Percentiles rank a stretch among this genome's conserved stretches.
phyloP scores from a whole-genome alignment of 2,888 invertebrate genomes.

The Seladonia tumulorum region DNA sequence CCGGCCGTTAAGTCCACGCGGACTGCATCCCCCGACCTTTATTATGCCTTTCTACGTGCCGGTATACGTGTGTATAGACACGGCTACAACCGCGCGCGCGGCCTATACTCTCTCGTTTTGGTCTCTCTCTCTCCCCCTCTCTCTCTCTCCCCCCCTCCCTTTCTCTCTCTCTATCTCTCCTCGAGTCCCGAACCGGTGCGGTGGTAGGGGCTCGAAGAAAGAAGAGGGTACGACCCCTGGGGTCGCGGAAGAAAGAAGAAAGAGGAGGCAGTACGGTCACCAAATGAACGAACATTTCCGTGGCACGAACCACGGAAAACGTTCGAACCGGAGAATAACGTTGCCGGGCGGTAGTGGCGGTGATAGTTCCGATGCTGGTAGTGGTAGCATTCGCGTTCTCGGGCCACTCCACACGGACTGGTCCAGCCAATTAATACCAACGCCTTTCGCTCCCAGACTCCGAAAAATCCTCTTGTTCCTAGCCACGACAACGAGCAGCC shows the following conservation, averaged over 20 bases:
- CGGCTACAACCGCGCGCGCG: constrained; percentile 47
- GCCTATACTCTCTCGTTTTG: constrained; percentile 46
- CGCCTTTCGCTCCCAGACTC: constrained; percentile 68
- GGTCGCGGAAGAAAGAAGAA: constrained; percentile 64
- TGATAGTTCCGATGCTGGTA: constrained; percentile 33
- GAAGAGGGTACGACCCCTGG: constrained; percentile 58
- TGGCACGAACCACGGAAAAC: constrained; percentile 78
- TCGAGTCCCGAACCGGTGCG: constrained; percentile 44
- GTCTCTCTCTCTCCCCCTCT: background rate
- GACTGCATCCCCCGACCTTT: constrained; percentile 72
- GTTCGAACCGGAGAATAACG: constrained; percentile 69
- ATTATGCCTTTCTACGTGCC: constrained; percentile 71
- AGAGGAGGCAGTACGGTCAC: constrained; percentile 72
- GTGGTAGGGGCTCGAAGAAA: constrained; percentile 44
- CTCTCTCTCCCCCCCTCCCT: background rate
- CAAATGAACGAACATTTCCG: constrained; percentile 80
- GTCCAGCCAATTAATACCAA: constrained; percentile 82
- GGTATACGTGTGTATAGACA: constrained; percentile 59
- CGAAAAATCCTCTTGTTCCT: constrained; percentile 68
- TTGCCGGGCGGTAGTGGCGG: constrained; percentile 33
- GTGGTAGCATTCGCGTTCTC: constrained; percentile 64
- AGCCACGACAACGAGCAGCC: constrained; percentile 60
- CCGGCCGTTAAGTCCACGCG: constrained; percentile 80
- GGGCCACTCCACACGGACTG: constrained; percentile 60
- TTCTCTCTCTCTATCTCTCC: background rate